Conservation (phyloP, 1,140 invertebrate genomes). For the Pogonus chalceus region DNA sequence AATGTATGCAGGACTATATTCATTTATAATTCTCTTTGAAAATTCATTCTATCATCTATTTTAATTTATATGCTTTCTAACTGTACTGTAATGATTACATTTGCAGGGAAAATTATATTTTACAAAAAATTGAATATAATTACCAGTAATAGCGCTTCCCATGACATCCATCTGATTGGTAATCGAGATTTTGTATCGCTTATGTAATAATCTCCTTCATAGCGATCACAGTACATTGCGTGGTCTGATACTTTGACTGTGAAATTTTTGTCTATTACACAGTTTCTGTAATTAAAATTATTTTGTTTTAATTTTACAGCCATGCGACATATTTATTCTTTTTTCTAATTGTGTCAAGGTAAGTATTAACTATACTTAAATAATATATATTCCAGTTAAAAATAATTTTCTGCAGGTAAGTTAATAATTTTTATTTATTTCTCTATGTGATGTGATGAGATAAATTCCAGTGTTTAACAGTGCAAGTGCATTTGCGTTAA, state of each 20-base stretch:
- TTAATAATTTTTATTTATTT: too few species aligned
- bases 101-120: not conserved
- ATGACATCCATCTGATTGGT: slow-evolving; percentile 71
- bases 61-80: too few species aligned
- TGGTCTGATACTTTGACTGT: slow-evolving; percentile 79
- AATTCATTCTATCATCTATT: not conserved
- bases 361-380: too few species aligned
- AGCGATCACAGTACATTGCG: slow-evolving; percentile 76
- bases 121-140: slow-evolving; percentile 25
- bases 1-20: not conserved
- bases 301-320: too few species aligned
- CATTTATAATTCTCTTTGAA: not conserved
- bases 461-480: too few species aligned
- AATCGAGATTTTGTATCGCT: slow-evolving; percentile 69
- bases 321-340: too few species aligned
- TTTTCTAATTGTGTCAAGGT: too few species aligned
- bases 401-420: too few species aligned
- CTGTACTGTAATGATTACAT: not conserved
- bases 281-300: slow-evolving; percentile 65
- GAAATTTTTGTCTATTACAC: slow-evolving; percentile 68
- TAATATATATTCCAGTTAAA: too few species aligned
- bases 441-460: too few species aligned
- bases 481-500: too few species aligned
- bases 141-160: slow-evolving; percentile 76
- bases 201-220: slow-evolving; percentile 72